phyloP scores from a whole-genome alignment of 2,113 vertebrate species.

The Mellivora capensis region DNA sequence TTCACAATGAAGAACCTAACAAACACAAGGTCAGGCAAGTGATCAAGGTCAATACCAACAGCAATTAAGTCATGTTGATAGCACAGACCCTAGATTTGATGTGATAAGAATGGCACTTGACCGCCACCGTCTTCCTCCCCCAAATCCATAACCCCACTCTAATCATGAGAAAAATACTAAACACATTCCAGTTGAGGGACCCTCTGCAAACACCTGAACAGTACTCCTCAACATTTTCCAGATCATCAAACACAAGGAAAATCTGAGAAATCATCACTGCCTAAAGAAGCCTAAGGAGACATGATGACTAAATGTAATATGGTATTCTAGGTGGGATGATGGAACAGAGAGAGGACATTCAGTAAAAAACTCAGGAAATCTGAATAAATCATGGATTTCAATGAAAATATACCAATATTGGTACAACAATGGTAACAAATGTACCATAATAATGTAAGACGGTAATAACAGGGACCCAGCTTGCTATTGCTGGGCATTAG shows the following conservation, averaged over 20 bases:
- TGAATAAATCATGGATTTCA: not conserved
- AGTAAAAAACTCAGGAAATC: not conserved
- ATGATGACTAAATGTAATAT: not conserved
- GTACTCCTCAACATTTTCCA: not conserved
- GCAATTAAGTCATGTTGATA: not conserved
- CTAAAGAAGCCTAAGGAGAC: not conserved
- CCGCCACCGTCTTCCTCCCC: not conserved
- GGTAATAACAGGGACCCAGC: not conserved
- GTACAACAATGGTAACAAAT: not conserved
- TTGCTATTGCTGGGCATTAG: not conserved
- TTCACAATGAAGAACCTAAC: not conserved
- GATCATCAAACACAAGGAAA: not conserved
- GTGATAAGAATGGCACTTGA: not conserved
- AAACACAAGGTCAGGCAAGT: not conserved
- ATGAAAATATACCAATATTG: not conserved
- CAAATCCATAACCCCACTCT: not conserved
- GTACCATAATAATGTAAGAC: not conserved
- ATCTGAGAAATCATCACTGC: not conserved
- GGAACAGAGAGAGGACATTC: not conserved
- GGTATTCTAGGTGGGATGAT: not conserved
- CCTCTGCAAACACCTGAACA: not conserved
- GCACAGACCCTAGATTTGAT: not conserved
- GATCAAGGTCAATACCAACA: not conserved
- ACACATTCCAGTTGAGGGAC: not conserved
- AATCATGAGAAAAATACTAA: not conserved